Conservation (phyloP, 2,888 invertebrate species). For the Sabatieria punctata region DNA sequence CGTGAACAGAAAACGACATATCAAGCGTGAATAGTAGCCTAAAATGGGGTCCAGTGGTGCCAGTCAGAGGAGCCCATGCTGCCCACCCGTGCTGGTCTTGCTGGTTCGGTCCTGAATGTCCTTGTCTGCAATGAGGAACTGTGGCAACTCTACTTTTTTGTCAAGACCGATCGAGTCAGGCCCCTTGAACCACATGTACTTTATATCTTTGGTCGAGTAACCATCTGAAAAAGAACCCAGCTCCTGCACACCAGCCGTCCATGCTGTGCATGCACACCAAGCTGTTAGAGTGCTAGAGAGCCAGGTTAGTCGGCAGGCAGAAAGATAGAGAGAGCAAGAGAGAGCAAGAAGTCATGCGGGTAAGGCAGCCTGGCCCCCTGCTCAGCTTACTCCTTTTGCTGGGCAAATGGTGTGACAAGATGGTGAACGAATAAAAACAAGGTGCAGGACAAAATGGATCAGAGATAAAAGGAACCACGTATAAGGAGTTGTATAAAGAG, state of each 20-base stretch:
- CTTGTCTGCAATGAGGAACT: conserved; percentile 31
- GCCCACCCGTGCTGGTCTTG: conserved; percentile 18
- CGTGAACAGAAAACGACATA: conserved; percentile 44
- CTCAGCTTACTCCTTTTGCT: too few species aligned
- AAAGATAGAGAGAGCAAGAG: too few species aligned
- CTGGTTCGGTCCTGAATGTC: conserved; percentile 22
- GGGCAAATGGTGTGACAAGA: too few species aligned
- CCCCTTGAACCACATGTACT: conserved; percentile 36
- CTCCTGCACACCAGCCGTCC: neutral
- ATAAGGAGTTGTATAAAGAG: too few species aligned
- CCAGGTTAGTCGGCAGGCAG: too few species aligned
- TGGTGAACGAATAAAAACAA: too few species aligned
- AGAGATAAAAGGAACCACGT: too few species aligned
- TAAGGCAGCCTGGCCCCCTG: too few species aligned
- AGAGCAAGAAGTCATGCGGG: too few species aligned
- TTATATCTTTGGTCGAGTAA: conserved; percentile 38
- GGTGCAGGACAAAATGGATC: too few species aligned
- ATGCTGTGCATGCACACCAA: too few species aligned
- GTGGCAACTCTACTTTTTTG: conserved; percentile 36
- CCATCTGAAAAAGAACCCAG: conserved; percentile 26
- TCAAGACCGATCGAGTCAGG: conserved; percentile 31
- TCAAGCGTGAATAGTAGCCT: conserved; percentile 33
- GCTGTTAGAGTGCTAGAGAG: too few species aligned
- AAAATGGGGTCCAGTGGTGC: conserved; percentile 8
- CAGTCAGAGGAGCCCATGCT: neutral